These are phyloP conservation scores for Carposina sasakii DNA, from an alignment of 1,140 invertebrate species.

Conservation along the genomic window DNA sequence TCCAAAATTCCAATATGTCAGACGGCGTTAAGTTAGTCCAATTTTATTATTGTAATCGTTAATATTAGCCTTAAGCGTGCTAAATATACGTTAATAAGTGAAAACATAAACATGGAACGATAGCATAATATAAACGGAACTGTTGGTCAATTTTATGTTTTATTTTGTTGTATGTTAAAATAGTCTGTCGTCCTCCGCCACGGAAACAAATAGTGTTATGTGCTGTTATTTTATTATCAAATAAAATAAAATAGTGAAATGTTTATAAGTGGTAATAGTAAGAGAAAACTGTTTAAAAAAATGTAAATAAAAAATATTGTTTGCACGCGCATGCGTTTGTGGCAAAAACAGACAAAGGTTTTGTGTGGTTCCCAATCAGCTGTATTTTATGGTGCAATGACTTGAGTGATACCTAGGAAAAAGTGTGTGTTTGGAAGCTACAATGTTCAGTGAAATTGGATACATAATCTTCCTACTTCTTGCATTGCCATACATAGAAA, in stretches of 20 bases:
- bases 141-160: conserved; percentile 33
- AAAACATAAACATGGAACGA: conserved; percentile 35
- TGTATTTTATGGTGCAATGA: conserved; percentile 69
- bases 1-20: conserved; percentile 52
- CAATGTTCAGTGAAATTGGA: conserved; percentile 76
- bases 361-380: conserved; percentile 73
- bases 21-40: conserved; percentile 32
- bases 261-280: too few relatives aligned
- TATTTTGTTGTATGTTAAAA: conserved; percentile 14
- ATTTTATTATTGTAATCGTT: not conserved
- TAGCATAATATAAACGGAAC: conserved; percentile 31
- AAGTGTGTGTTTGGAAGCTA: conserved; percentile 65
- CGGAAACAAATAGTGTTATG: conserved; percentile 31
- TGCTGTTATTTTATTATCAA: too few relatives aligned
- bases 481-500: conserved; percentile 73
- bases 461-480: conserved; percentile 73
- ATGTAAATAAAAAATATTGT: conserved; percentile 71
- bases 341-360: conserved; percentile 74
- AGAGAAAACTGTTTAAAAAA: conserved; percentile 48
- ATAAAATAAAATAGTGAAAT: too few relatives aligned
- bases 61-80: too few relatives aligned
- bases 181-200: conserved; percentile 3
- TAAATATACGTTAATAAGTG: too few relatives aligned
- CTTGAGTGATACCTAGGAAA: conserved; percentile 65
- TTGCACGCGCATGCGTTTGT: conserved; percentile 69